Evolutionary conservation across 2,113 vertebrate genomes (phyloP).

Genomic region (Carettochelys insculpta): DNA sequence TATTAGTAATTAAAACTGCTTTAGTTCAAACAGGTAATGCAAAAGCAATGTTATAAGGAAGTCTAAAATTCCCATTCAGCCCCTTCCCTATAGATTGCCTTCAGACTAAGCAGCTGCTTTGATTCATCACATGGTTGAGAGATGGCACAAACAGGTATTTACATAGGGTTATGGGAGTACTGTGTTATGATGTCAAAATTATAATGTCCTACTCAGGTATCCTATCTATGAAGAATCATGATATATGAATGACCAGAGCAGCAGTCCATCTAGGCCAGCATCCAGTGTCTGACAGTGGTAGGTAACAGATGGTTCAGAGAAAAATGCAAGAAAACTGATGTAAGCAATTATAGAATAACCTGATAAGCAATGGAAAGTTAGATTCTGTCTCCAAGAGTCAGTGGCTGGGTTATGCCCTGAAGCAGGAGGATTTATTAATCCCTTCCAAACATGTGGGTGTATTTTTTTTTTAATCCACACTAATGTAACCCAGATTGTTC

Average conservation of each 20-base stretch:
- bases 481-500: neutral
- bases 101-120: slow-evolving; percentile 37
- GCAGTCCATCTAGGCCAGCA: rapidly evolving
- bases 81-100: neutral
- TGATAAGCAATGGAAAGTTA: neutral
- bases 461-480: neutral
- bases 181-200: slow-evolving; percentile 19
- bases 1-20: neutral
- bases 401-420: neutral
- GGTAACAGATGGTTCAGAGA: rapidly evolving
- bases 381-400: neutral
- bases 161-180: neutral
- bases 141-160: slow-evolving; percentile 4
- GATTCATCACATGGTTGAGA: slow-evolving; percentile 36
- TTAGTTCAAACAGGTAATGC: neutral
- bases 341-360: neutral
- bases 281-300: neutral
- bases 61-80: neutral
- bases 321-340: neutral
- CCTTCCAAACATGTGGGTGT: neutral
- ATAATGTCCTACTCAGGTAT: neutral
- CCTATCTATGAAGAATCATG: neutral
- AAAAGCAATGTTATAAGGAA: neutral
- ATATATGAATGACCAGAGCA: neutral
- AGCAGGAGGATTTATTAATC: neutral